Evolutionary conservation across 2,113 vertebrate species (phyloP), one percentile per base, ranked within the genome.

Genomic region (Macquaria ambigua): DNA sequence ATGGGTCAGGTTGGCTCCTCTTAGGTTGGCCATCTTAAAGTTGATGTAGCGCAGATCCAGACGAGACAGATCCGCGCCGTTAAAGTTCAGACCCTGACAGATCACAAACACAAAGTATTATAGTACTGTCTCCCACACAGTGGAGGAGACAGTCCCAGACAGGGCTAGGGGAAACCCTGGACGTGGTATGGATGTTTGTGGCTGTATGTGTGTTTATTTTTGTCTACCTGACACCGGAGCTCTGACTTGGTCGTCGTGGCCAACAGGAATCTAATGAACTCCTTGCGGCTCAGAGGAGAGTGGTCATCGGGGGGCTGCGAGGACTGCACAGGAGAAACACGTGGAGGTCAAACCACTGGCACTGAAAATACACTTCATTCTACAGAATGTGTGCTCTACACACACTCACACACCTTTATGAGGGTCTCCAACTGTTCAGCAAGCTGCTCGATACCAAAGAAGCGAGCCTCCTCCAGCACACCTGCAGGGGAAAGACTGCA

Each of bases 181-280:
- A 16, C 14, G 14, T 1, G 14, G 46, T 16, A 16, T 16, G 56
- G 25, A 16, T 61, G 58, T 28, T 15, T 63, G 34, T 64, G 37
- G 8, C 16, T 14, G 50, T 7, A 7, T 8, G 46, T 9, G 50
- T 55, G 69, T 55, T 4, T 12, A 15, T 52, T 10, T 69, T 1
- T 1, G 23, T 43, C 1, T 90, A 98, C 98, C 97, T 99, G 98
- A 85, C 98, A 99, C 21, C 98, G 97, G 69, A 99, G 96, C 94
- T 99, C 98, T 0, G 97, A 96, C 87, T 98, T 99, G 90, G 98
- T 99, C 64, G 97, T 98, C 0, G 98, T 99, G 6, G 98, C 97
- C 71, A 99, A 94, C 8, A 99, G 95, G 90, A 97, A 99, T 0
- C 98, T 91, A 2, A 98, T 97, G 83, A 99, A 99, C 81, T 99